A percentile compares a stretch with the other conserved stretches of the same genome.
Evolutionary conservation across 2,888 invertebrate species (phyloP).

Genomic region (Chaitophorus viminalis): DNA sequence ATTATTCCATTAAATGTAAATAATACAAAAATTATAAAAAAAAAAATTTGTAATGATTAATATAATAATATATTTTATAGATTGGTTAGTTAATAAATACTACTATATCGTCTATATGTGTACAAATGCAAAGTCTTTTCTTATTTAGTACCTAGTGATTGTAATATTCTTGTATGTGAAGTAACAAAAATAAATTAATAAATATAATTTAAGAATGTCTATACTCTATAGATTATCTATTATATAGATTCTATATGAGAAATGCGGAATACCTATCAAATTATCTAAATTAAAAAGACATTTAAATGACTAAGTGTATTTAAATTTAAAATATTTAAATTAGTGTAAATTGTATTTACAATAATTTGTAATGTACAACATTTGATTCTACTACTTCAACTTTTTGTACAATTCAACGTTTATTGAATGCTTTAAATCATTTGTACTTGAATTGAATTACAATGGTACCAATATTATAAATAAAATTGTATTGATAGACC

Average conservation of each 20-base stretch:
- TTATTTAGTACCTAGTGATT: not conserved
- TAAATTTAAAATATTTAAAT: not conserved
- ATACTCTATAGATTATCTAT: not conserved
- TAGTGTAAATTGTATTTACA: no score
- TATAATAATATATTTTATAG: not conserved
- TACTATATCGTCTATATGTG: not conserved
- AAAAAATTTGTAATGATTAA: not conserved
- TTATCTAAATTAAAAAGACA: not conserved
- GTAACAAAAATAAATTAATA: not conserved
- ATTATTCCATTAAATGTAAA: conserved; percentile 22
- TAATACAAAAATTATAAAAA: conserved; percentile 11
- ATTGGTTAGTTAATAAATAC: conserved; percentile 7
- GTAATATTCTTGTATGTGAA: not conserved
- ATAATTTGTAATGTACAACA: not conserved
- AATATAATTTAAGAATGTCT: not conserved
- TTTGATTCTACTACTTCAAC: no score
- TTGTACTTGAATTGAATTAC: not conserved
- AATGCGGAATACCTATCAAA: not conserved
- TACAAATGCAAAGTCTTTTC: conserved; percentile 35
- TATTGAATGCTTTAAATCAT: not conserved
- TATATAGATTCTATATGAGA: not conserved
- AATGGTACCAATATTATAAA: not conserved
- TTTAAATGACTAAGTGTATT: not conserved
- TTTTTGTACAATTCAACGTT: not conserved
- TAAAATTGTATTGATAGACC: not conserved